Evolutionary conservation across 2,797 vertebrate genomes (phyloP), one percentile per base, ranked within the genome.

Genomic region (Muscicapa striata): DNA sequence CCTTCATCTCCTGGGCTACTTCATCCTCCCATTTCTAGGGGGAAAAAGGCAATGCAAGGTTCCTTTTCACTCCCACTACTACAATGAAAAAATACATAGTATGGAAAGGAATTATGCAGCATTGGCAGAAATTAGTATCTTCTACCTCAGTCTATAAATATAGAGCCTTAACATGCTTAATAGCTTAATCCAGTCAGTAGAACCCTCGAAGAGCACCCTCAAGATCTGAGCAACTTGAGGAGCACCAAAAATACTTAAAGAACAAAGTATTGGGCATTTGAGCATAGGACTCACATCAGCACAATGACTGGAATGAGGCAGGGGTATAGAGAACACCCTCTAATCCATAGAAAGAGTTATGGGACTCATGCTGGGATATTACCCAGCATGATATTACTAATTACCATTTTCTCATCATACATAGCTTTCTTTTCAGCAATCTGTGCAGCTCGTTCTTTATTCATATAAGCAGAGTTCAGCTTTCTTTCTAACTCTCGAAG

Each of bases 401-500:
- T 98, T 98, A 99, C 99, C 98, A 98, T 98, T 40, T 98, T 97
- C 91, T 99, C 98, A 62, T 94, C 96, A 92, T 97, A 98, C n/a
- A 97, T 87, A 38, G 98, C 98, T 90, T 98, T 98, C 89, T 98
- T 99, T 93, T 99, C 99, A 74, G 98, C 98, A 10, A 99, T 97
- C 96, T 99, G 99, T 30, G 98, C 98, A 34, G 98, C 98, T 92
- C 98, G 97, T 89, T 98, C 99, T 96, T 98, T 98, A 96, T 98
- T 99, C 97, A 99, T 54, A 77, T 99, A 99, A 6, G 98, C 99
- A 40, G 97, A 97, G 91, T 98, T 98, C 63, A 99, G 97, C 95
- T 99, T 99, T 55, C 96, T 96, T 96, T 99, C 98, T 96, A 99
- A 72, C 78, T 99, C 99, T 84, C 98, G 98, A 90, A 99, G 98